These are phyloP conservation scores for Sebastes baramenuke DNA, from an alignment of 2,797 vertebrate genomes.

Conservation along the genomic window DNA sequence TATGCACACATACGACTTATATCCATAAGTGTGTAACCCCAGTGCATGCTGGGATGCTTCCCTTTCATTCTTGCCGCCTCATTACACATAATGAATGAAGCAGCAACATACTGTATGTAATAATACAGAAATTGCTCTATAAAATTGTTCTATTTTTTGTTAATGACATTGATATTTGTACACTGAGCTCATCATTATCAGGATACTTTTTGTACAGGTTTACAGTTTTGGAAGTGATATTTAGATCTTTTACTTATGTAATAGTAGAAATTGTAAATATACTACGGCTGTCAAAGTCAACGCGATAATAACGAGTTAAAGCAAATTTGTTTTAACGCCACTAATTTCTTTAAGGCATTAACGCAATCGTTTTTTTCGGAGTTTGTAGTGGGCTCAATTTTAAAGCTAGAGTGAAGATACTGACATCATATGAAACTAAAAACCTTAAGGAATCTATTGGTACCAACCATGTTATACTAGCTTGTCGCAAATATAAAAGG, in stretches of 20 bases:
- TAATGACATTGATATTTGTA: background rate
- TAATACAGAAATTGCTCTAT: background rate
- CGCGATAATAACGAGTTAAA: too few relatives aligned
- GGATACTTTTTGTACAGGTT: background rate
- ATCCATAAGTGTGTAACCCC: background rate
- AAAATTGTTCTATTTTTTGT: background rate
- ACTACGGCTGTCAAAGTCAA: too few relatives aligned
- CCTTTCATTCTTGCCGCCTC: background rate
- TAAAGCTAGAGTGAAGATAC: too few relatives aligned
- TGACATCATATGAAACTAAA: too few relatives aligned
- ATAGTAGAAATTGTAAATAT: background rate
- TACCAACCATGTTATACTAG: too few relatives aligned
- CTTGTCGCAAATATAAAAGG: accelerated
- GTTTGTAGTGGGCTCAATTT: too few relatives aligned
- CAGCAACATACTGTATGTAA: background rate
- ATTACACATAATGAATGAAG: background rate
- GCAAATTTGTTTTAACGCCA: too few relatives aligned
- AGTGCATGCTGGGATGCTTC: background rate
- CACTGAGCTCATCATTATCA: background rate
- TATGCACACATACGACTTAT: background rate
- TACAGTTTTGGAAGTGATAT: background rate
- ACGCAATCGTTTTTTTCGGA: too few relatives aligned
- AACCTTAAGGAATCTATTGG: accelerated
- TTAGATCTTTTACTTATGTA: background rate
- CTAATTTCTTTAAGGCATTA: too few relatives aligned